These are phyloP conservation scores for Apolygus lucorum DNA, from an alignment of 1,140 invertebrate genomes.

Conservation along the genomic window DNA sequence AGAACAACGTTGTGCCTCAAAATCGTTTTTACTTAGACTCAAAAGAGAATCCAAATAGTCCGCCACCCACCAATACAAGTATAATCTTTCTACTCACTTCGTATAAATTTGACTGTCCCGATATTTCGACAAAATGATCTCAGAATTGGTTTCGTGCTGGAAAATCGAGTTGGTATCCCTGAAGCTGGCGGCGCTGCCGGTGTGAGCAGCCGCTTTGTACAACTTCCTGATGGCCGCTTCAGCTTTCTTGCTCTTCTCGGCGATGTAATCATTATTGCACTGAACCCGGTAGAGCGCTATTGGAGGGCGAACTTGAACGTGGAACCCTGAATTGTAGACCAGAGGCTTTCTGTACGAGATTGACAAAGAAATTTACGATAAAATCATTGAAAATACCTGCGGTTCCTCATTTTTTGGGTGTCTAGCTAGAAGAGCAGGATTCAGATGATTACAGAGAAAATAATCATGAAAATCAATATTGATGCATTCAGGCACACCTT, in stretches of 20 bases:
- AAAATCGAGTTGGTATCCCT: background rate
- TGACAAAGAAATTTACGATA: too few relatives aligned
- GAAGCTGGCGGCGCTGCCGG: background rate
- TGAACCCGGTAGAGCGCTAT: background rate
- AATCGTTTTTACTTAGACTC: too few relatives aligned
- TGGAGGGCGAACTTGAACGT: background rate
- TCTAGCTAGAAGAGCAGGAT: background rate
- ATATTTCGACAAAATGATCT: background rate
- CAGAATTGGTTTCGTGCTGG: background rate
- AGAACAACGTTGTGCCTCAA: too few relatives aligned
- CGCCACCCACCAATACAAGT: too few relatives aligned
- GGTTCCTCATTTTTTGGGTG: too few relatives aligned
- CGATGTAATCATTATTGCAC: background rate
- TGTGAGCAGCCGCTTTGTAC: background rate
- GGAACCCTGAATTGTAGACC: background rate
- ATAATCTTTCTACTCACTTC: background rate
- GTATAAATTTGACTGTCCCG: background rate
- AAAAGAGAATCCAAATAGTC: too few relatives aligned
- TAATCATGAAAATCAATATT: too few relatives aligned
- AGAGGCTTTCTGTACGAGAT: background rate
- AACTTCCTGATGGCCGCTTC: slow-evolving; percentile 3
- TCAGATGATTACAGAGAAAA: too few relatives aligned
- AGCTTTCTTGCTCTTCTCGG: background rate
- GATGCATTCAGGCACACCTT: too few relatives aligned
- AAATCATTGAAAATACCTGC: too few relatives aligned